Evolutionary conservation across 1,140 invertebrate species (phyloP).

Genomic region (Artemia franciscana): DNA sequence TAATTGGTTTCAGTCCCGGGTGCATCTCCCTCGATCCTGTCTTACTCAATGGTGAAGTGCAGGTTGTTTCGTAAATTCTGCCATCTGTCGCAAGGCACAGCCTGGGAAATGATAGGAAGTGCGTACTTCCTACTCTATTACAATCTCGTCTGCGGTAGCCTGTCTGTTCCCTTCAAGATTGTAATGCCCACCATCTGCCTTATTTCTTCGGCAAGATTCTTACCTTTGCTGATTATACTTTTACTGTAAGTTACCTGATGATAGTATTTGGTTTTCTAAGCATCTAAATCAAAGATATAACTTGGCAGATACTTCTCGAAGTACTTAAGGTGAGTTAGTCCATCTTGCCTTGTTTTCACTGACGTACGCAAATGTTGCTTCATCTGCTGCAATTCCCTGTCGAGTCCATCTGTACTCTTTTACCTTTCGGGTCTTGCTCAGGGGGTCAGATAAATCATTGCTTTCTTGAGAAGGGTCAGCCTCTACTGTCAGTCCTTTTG

Average conservation of each 20-base stretch:
- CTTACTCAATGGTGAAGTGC: background rate
- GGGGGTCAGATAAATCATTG: background rate
- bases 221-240: background rate
- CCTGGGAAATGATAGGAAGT: background rate
- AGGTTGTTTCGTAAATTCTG: background rate
- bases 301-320: background rate
- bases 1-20: constrained; percentile 11
- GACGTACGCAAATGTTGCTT: background rate
- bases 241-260: background rate
- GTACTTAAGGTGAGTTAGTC: background rate
- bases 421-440: background rate
- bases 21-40: background rate
- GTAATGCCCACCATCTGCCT: background rate
- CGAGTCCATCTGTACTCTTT: background rate
- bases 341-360: background rate
- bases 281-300: background rate
- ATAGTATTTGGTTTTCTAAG: background rate
- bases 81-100: background rate
- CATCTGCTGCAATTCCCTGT: background rate
- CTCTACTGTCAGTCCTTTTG: too few species aligned
- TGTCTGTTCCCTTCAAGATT: background rate
- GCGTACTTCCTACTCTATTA: background rate
- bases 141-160: background rate
- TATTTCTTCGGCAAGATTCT: background rate
- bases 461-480: background rate